A percentile compares a stretch with the other conserved stretches of the same genome.
phyloP scores from a whole-genome alignment of 2,113 vertebrate species.

The Triplophysa siluroides region DNA sequence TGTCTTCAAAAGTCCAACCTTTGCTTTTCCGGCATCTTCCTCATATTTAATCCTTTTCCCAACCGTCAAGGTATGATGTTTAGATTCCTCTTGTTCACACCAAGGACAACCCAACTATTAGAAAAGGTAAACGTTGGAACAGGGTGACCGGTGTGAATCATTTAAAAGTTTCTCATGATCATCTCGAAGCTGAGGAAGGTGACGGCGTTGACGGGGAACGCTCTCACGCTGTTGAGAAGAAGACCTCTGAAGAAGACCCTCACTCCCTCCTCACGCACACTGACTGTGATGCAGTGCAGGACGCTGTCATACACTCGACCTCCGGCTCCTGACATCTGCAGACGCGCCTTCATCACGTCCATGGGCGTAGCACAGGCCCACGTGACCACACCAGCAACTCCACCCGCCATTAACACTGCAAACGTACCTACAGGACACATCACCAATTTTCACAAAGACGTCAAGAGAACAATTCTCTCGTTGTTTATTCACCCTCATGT shows the following conservation, averaged over 20 bases:
- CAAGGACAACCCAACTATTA: no score
- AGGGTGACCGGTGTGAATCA: no score
- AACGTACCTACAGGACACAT: slow-evolving; percentile 61
- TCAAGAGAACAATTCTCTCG: no score
- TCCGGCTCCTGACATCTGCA: slow-evolving; percentile 79
- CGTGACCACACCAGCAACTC: slow-evolving; percentile 73
- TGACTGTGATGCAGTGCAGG: slow-evolving; percentile 76
- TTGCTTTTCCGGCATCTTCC: no score
- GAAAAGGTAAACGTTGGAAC: no score
- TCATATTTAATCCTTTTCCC: no score
- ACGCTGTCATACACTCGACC: slow-evolving; percentile 69
- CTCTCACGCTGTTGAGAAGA: slow-evolving; percentile 77
- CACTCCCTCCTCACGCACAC: slow-evolving; percentile 73
- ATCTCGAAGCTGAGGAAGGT: slow-evolving; percentile 83
- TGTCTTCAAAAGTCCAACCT: no score
- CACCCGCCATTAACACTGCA: slow-evolving; percentile 76
- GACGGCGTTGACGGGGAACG: slow-evolving; percentile 82
- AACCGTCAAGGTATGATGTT: no score
- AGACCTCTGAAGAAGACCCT: slow-evolving; percentile 79
- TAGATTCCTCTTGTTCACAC: no score
- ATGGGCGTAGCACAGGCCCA: slow-evolving; percentile 81
- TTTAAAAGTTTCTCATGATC: slow-evolving; percentile 61
- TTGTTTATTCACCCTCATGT: no score
- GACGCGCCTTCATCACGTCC: slow-evolving; percentile 81
- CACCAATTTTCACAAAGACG: no score